Conservation (phyloP, 2,113 vertebrate genomes). For the Podarcis cretensis region DNA sequence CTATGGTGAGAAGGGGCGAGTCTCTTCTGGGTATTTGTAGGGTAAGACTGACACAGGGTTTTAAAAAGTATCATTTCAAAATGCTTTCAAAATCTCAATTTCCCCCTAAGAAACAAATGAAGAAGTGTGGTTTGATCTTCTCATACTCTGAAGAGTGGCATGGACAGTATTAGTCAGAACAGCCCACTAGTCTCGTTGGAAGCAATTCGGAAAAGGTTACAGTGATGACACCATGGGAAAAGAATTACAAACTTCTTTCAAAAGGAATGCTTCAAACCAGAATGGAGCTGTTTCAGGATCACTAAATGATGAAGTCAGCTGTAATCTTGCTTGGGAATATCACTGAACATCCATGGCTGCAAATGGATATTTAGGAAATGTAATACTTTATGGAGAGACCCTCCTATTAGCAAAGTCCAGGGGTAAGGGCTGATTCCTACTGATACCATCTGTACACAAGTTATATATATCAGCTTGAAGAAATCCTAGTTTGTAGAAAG, state of each 20-base stretch:
- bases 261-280: background rate
- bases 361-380: accelerated
- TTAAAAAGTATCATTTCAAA: background rate
- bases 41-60: background rate
- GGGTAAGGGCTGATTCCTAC: background rate
- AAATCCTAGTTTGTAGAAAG: background rate
- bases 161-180: conserved; percentile 4
- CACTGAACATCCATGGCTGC: background rate
- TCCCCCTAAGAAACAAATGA: conserved; percentile 16
- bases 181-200: background rate
- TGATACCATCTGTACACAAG: background rate
- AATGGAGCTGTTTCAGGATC: background rate
- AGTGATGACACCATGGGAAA: background rate
- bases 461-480: background rate
- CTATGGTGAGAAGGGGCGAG: background rate
- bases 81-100: background rate
- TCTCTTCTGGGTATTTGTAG: background rate
- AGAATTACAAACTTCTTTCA: conserved; percentile 9
- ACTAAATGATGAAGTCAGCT: background rate
- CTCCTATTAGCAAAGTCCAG: background rate
- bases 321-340: background rate
- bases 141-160: conserved; percentile 14
- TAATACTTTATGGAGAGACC: background rate
- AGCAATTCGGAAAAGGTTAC: background rate
- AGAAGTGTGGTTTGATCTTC: conserved; percentile 13